Percentiles rank a stretch among this genome's conserved stretches.
phyloP scores from a whole-genome alignment of 1,140 invertebrate species.

The Oryctes rhinoceros region DNA sequence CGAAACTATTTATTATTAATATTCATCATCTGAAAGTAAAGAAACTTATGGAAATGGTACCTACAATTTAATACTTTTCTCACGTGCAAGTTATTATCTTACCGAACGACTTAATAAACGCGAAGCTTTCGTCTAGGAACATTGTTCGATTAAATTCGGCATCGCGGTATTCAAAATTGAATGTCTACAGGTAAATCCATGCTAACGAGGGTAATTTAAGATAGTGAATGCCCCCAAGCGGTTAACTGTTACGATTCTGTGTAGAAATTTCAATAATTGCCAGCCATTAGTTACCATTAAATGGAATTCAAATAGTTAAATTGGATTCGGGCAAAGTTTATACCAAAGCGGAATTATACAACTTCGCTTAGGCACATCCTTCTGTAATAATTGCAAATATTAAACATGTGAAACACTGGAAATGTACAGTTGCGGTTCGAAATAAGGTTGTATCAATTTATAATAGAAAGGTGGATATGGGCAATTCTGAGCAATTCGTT shows the following conservation, averaged over 20 bases:
- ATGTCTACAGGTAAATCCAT: constrained; percentile 14
- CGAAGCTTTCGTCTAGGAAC: no score
- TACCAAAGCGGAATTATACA: neutral
- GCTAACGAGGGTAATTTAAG: neutral
- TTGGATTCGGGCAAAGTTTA: neutral
- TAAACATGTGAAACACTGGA: neutral
- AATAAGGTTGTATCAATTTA: no score
- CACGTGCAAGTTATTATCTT: no score
- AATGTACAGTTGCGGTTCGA: neutral
- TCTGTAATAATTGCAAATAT: neutral
- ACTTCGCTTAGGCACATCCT: neutral
- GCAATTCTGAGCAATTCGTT: no score
- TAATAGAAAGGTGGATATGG: no score
- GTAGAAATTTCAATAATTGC: constrained; percentile 5
- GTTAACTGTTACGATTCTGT: neutral
- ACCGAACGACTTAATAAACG: no score
- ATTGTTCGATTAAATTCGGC: neutral
- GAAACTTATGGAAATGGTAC: no score
- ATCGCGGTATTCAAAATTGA: neutral
- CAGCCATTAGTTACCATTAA: constrained; percentile 4
- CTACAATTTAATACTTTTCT: no score
- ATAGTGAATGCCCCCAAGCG: neutral
- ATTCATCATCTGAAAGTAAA: no score
- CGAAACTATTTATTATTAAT: no score
- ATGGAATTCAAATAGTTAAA: constrained; percentile 1